These are phyloP conservation scores for Lytechinus pictus DNA, from an alignment of 35 echinoderm and acorn worm species.

Conservation along the genomic window DNA sequence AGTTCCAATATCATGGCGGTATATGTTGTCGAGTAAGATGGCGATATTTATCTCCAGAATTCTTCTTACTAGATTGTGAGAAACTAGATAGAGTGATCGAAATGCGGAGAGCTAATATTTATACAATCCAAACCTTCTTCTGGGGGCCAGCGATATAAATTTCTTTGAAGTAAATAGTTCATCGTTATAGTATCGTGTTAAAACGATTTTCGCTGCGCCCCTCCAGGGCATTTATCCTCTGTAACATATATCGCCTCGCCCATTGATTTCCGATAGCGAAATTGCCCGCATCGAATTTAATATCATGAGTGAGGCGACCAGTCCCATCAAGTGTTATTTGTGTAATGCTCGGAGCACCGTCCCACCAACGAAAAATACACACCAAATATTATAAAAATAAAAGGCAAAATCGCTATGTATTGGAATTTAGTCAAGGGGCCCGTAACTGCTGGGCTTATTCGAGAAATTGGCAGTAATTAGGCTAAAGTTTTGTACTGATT, in stretches of 20 bases:
- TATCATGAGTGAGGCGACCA: conserved; percentile 49
- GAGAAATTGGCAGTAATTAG: neutral
- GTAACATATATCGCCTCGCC: conserved; percentile 48
- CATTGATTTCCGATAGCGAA: conserved; percentile 50
- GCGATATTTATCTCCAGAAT: neutral
- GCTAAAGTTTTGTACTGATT: conserved; percentile 37
- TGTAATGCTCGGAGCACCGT: conserved; percentile 35
- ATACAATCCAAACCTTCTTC: neutral
- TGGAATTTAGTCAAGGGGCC: conserved; percentile 6
- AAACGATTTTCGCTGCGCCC: conserved; percentile 46
- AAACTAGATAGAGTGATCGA: conserved; percentile 16
- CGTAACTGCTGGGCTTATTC: conserved; percentile 4
- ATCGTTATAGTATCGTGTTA: conserved; percentile 49
- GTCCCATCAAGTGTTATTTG: conserved; percentile 42
- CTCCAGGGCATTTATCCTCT: conserved; percentile 55
- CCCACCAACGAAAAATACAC: neutral
- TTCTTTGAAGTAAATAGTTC: conserved; percentile 15
- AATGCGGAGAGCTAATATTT: conserved; percentile 21
- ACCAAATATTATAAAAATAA: neutral
- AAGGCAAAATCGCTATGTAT: neutral
- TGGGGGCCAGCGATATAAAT: conserved; percentile 13
- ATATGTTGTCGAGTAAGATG: neutral
- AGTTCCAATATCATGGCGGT: neutral
- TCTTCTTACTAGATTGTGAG: neutral
- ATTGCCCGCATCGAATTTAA: conserved; percentile 46